Evolutionary conservation across 1,140 invertebrate genomes (phyloP), one percentile per base, ranked within the genome.

Genomic region (Lamellibrachia luymesi): DNA sequence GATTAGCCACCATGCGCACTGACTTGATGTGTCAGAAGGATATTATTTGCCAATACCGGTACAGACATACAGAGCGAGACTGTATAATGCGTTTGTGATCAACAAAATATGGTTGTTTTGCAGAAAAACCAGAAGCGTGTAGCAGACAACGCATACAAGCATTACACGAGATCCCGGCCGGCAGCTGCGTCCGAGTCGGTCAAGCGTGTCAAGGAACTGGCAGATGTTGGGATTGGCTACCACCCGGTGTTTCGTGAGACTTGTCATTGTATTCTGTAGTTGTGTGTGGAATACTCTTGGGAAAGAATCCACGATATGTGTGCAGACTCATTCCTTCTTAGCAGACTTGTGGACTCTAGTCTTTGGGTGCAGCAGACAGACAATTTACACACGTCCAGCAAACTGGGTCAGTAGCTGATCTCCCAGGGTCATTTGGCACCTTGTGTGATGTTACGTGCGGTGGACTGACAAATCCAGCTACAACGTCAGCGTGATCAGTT

Each of bases 131-230:
- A 50, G 90, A 51, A 91, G 90, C 90, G 97, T 93, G 98, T 98
- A 0, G 98, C 98, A 94, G 97, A 97, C 13, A 99, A 99, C 96
- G 99, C 98, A 2, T 99, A 98, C 96, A 97, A 98, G 95, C 98
- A 99, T 94, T 99, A 99, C 96, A 94, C 98, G 0, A 97, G 97
- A 94, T 98, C 98, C 80, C 97, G 99, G 93, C 98, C 98, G 52
- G 97, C 97, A 4, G 98, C 99, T 0, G 99, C 98, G 0, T 96
- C 97, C 2, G 99, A 99, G 96, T 99, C 98, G 93, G 98, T 99
- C 93, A 98, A 97, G 94, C 97, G 98, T 93, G 97, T 98, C 2
- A 99, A 98, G 96, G 94, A 96, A 92, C 93, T 95, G 93, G 92
- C 92, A 97, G 97, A 91, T 95, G 97, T 89, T 94, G 96, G 92